A percentile compares a stretch with the other conserved stretches of the same genome.
phyloP scores from a whole-genome alignment of 2,888 invertebrate species.

The Folsomia candida region DNA sequence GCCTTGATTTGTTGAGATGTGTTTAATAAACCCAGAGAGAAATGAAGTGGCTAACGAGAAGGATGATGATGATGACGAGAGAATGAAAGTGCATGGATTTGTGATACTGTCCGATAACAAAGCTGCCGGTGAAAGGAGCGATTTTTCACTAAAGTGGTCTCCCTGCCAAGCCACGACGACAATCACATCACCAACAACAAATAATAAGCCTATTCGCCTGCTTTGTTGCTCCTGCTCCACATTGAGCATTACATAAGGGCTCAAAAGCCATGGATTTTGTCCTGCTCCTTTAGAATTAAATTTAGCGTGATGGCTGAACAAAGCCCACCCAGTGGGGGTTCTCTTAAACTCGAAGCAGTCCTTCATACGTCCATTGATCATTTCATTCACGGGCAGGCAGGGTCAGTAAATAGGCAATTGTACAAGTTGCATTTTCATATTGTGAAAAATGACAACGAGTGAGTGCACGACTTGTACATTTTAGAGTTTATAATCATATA shows the following conservation, averaged over 20 bases:
- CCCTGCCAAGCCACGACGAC: no score
- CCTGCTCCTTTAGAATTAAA: conserved; percentile 43
- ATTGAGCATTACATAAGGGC: conserved; percentile 24
- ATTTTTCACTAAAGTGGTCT: conserved; percentile 33
- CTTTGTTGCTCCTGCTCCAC: conserved; percentile 10
- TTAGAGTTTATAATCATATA: no score
- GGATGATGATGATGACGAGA: neutral
- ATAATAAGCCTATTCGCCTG: neutral
- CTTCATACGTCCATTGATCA: no score
- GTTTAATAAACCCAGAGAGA: neutral
- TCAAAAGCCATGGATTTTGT: conserved; percentile 21
- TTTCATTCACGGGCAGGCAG: no score
- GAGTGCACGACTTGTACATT: no score
- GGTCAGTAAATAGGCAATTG: no score
- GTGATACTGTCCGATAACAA: conserved; percentile 20
- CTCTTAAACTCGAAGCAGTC: conserved; percentile 10
- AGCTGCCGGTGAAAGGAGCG: conserved; percentile 24
- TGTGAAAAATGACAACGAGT: no score
- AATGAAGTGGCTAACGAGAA: conserved; percentile 20
- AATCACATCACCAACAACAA: neutral
- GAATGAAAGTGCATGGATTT: conserved; percentile 13
- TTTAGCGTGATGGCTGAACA: conserved; percentile 46
- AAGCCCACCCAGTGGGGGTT: conserved; percentile 43
- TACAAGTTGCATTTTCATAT: no score
- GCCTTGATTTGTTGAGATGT: neutral